Percentiles rank a stretch among this genome's conserved stretches.
phyloP scores from a whole-genome alignment of 2,797 vertebrate species.

The Clamator glandarius region DNA sequence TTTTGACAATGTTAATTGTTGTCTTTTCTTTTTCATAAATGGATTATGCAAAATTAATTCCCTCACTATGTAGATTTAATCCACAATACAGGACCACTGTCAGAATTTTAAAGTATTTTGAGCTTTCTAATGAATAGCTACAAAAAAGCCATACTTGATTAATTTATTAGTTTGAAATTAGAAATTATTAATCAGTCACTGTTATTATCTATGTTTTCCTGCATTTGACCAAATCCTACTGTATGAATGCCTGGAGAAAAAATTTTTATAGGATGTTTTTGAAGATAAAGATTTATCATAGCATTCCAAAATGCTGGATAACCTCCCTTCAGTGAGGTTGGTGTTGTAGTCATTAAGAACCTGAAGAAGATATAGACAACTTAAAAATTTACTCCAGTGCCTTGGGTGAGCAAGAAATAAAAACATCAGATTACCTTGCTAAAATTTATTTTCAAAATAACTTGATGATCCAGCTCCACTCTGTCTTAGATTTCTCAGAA shows the following conservation, averaged over 20 bases:
- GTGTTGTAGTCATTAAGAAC: constrained; percentile 74
- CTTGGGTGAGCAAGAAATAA: not conserved
- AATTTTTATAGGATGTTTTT: constrained; percentile 81
- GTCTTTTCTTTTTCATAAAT: constrained; percentile 43
- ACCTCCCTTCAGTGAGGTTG: constrained; percentile 77
- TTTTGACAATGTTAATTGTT: constrained; percentile 67
- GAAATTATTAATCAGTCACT: constrained; percentile 20
- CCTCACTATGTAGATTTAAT: constrained; percentile 50
- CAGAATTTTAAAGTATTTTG: constrained; percentile 52
- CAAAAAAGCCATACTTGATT: not conserved
- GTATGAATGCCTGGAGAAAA: constrained; percentile 81
- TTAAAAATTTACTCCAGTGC: not conserved
- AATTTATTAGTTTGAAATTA: constrained; percentile 32
- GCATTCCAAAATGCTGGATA: constrained; percentile 80
- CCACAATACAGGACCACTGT: constrained; percentile 20
- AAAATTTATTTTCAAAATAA: not conserved
- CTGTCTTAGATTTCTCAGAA: not conserved
- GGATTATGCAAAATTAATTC: constrained; percentile 67
- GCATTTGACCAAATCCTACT: constrained; percentile 31
- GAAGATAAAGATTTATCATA: constrained; percentile 79
- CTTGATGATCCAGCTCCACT: not conserved
- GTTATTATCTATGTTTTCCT: not conserved
- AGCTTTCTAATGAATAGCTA: constrained; percentile 55
- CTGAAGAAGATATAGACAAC: constrained; percentile 53
- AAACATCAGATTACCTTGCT: not conserved